Conservation (phyloP, 2,888 invertebrate genomes). For the Anodontia alba region DNA sequence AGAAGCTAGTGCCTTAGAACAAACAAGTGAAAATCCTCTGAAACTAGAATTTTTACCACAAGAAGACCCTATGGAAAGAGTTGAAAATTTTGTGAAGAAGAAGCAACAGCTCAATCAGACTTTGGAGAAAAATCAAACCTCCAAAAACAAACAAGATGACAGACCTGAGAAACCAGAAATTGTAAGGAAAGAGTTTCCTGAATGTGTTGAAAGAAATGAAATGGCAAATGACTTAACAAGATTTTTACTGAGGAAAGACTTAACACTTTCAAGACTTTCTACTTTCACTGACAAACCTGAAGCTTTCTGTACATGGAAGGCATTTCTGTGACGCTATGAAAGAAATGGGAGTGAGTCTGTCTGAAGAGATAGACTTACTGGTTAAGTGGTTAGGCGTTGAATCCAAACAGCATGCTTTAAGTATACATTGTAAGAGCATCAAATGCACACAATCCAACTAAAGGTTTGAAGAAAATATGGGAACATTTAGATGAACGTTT, state of each 20-base stretch:
- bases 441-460: background rate
- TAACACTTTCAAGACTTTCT: background rate
- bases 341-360: background rate
- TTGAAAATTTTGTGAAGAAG: background rate
- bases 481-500: background rate
- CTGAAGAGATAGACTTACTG: background rate
- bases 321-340: background rate
- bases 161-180: background rate
- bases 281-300: background rate
- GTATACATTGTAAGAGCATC: background rate
- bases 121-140: background rate
- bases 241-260: background rate
- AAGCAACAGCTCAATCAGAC: background rate
- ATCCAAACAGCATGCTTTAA: slow-evolving; percentile 2
- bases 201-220: background rate
- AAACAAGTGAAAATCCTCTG: background rate
- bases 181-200: background rate
- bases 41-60: no score
- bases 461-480: slow-evolving; percentile 4
- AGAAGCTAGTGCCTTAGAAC: background rate
- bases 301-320: background rate
- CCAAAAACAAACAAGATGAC: background rate
- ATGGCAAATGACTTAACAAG: background rate
- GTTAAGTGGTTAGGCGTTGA: slow-evolving; percentile 4
- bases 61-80: background rate